Percentiles rank a stretch among this genome's conserved stretches.
Conservation (phyloP, 2,113 vertebrate genomes). For the Laticauda colubrina region DNA sequence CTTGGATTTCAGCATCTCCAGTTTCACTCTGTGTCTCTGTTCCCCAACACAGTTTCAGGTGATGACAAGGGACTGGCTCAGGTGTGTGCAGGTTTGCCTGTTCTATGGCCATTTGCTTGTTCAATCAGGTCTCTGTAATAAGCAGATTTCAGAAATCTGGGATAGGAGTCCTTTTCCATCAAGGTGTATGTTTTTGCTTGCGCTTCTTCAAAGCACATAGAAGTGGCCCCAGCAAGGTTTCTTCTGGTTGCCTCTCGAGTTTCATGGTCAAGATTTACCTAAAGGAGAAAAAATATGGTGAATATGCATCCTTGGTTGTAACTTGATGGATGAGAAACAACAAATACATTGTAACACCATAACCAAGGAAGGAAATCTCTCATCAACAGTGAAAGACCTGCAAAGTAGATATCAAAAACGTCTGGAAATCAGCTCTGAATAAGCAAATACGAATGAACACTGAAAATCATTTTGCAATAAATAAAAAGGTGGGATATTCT, state of each 20-base stretch:
- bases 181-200: slow-evolving; percentile 74
- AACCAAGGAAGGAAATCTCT: background rate
- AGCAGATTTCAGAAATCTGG: slow-evolving; percentile 73
- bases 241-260: slow-evolving; percentile 74
- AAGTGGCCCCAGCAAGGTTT: slow-evolving; percentile 62
- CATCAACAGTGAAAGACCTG: background rate
- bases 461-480: background rate
- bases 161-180: slow-evolving; percentile 83
- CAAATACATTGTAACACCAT: background rate
- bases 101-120: slow-evolving; percentile 54
- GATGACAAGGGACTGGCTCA: slow-evolving; percentile 42
- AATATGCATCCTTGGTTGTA: accelerated
- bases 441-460: background rate
- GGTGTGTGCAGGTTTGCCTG: slow-evolving; percentile 63
- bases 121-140: slow-evolving; percentile 72
- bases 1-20: background rate
- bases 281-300: slow-evolving; percentile 25
- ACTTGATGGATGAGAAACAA: background rate
- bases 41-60: accelerated
- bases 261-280: slow-evolving; percentile 83
- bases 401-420: background rate
- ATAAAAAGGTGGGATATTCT: background rate
- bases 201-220: slow-evolving; percentile 68
- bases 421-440: background rate
- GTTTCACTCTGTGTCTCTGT: background rate